Evolutionary conservation across 2,888 invertebrate species (phyloP).

Genomic region (Drosophila vallismaia): DNA sequence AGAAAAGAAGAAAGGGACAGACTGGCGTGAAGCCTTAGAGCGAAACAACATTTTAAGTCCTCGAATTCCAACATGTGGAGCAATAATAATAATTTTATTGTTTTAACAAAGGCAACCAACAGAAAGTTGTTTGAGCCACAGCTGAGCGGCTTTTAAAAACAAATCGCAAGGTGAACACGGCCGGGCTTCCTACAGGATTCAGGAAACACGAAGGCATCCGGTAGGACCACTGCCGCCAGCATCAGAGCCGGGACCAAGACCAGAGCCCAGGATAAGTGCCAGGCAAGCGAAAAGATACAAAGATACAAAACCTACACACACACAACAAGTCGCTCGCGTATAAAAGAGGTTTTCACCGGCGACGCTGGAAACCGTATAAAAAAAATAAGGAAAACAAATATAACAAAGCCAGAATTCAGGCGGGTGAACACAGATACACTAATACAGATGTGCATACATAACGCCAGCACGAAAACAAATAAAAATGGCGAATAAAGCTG

Average conservation of each 20-base stretch:
- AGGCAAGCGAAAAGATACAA: slow-evolving; percentile 75
- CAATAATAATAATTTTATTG: slow-evolving; percentile 83
- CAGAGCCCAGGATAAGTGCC: slow-evolving; percentile 65
- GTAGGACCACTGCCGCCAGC: slow-evolving; percentile 27
- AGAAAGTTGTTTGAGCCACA: slow-evolving; percentile 79
- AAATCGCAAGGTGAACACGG: slow-evolving; percentile 70
- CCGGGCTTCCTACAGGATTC: slow-evolving; percentile 30
- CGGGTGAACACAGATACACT: slow-evolving; percentile 9
- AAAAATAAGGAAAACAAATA: slow-evolving; percentile 45
- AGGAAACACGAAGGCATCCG: slow-evolving; percentile 22
- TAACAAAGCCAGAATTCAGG: slow-evolving; percentile 29
- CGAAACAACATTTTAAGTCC: slow-evolving; percentile 72
- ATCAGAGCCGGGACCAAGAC: slow-evolving; percentile 22
- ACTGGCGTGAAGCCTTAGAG: slow-evolving; percentile 11
- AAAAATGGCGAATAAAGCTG: slow-evolving; percentile 79
- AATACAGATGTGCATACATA: slow-evolving; percentile 40
- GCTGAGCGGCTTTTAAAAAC: slow-evolving; percentile 79
- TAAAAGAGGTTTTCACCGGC: slow-evolving; percentile 67
- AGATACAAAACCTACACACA: slow-evolving; percentile 32
- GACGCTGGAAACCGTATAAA: slow-evolving; percentile 51
- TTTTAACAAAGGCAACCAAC: slow-evolving; percentile 80
- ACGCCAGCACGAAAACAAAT: slow-evolving; percentile 69
- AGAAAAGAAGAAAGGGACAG: neutral
- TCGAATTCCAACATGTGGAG: slow-evolving; percentile 80
- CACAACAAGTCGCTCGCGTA: slow-evolving; percentile 7